phyloP scores from a whole-genome alignment of 2,797 vertebrate species.

The Psittacula echo region DNA sequence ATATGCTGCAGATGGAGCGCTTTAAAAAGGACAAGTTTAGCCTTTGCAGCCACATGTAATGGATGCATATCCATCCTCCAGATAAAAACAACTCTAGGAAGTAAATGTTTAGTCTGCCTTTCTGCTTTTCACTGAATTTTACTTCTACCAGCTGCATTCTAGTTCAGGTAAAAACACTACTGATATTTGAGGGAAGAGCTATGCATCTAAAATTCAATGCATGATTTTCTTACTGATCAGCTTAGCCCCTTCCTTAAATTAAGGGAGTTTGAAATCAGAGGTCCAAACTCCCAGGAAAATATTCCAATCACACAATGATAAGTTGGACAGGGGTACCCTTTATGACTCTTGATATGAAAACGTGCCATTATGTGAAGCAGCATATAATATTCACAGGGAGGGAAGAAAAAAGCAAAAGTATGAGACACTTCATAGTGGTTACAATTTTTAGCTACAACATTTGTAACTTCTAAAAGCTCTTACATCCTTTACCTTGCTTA shows the following conservation, averaged over 20 bases:
- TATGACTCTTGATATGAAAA: neutral
- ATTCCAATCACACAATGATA: neutral
- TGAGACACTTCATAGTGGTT: neutral
- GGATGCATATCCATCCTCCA: neutral
- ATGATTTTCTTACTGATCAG: neutral
- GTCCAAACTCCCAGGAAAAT: neutral
- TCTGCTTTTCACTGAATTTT: neutral
- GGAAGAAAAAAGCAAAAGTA: neutral
- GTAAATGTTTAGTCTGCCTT: conserved; percentile 48
- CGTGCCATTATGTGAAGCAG: neutral
- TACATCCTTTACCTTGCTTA: neutral
- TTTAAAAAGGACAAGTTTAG: conserved; percentile 35
- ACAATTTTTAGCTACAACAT: neutral
- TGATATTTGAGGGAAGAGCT: neutral
- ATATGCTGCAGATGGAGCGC: conserved; percentile 33
- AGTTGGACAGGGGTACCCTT: neutral
- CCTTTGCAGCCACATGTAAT: conserved; percentile 20
- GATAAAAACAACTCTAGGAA: conserved; percentile 40
- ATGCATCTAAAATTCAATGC: neutral
- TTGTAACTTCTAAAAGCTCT: neutral
- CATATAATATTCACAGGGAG: neutral
- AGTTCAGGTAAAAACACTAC: neutral
- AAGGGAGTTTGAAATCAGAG: neutral
- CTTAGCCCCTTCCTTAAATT: neutral
- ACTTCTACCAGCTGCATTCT: neutral